Evolutionary conservation across 2,888 invertebrate species (phyloP).

Genomic region (Hecatera dysodea): DNA sequence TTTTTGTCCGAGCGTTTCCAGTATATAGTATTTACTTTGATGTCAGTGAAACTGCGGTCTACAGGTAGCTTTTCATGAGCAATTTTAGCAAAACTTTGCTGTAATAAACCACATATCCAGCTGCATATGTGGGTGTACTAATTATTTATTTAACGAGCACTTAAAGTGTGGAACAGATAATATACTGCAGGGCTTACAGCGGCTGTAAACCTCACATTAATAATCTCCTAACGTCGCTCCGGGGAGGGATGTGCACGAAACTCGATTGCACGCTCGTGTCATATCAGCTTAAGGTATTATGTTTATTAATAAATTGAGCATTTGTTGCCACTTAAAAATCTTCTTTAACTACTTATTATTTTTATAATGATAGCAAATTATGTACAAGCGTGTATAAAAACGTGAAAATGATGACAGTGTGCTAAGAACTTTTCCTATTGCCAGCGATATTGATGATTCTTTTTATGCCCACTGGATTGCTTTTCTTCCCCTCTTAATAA

Average conservation of each 20-base stretch:
- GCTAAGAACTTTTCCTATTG: too few relatives aligned
- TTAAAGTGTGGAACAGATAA: slow-evolving; percentile 6
- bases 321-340: background rate
- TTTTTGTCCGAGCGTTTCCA: too few relatives aligned
- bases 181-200: slow-evolving; percentile 10
- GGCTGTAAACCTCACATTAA: slow-evolving; percentile 1
- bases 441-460: too few relatives aligned
- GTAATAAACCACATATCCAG: background rate
- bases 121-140: background rate
- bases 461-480: too few relatives aligned
- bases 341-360: background rate
- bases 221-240: slow-evolving; percentile 26
- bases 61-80: background rate
- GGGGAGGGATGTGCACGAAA: slow-evolving; percentile 33
- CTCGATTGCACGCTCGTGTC: slow-evolving; percentile 8
- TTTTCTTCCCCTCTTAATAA: too few relatives aligned
- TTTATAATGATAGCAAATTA: too few relatives aligned
- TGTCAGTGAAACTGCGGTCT: background rate
- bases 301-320: slow-evolving; percentile 17
- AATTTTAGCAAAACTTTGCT: background rate
- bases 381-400: too few relatives aligned
- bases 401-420: too few relatives aligned
- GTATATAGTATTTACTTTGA: too few relatives aligned
- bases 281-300: slow-evolving; percentile 26
- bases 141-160: slow-evolving; percentile 33